Evolutionary conservation across 2,888 invertebrate genomes (phyloP), one percentile per base, ranked within the genome.

Genomic region (Mimumesa dahlbomi): DNA sequence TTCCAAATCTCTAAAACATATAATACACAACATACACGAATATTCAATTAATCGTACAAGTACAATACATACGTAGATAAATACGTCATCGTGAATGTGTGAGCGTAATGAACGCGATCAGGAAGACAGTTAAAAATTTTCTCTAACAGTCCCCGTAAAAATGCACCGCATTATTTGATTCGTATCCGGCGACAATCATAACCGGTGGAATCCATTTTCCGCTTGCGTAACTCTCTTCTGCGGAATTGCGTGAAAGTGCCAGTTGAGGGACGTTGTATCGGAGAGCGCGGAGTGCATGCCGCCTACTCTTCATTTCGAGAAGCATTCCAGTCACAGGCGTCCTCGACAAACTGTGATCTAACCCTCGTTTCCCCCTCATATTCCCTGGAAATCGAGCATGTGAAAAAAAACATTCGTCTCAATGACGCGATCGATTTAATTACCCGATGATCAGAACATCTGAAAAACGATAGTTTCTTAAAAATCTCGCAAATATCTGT

Each of bases 271-370:
- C 4, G 34, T 4, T n/a, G n/a, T 19, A 19, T 54, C 46, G 25
- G 11, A 48, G 40, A 58, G 59, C 42, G 57, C 58, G 64, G 62
- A 64, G 59, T 52, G 75, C 73, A 81, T 82, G 66, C 65, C 73
- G 57, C 38, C 70, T 76, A 63, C 66, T 73, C 64, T 58, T 67
- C 71, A 62, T 75, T 73, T 63, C 68, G 62, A 62, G 52, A 45
- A 61, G 68, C 71, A 49, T 67, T 71, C 68, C 40, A 21, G 42
- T 19, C 11, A 14, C 34, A 29, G 43, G 36, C n/a, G 25, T 25
- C 18, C 45, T 11, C 21, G 36, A 21, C 43, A n/a, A 64, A 64
- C 58, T 45, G 58, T 34, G 40, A 38, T 9, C 25, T 34, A n/a
- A 25, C 25, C 25, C 25, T 42, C 49, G 9, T 25, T 36, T 3